Evolutionary conservation across 2,113 vertebrate genomes (phyloP).

Genomic region (Ophthalmolycus amberensis): DNA sequence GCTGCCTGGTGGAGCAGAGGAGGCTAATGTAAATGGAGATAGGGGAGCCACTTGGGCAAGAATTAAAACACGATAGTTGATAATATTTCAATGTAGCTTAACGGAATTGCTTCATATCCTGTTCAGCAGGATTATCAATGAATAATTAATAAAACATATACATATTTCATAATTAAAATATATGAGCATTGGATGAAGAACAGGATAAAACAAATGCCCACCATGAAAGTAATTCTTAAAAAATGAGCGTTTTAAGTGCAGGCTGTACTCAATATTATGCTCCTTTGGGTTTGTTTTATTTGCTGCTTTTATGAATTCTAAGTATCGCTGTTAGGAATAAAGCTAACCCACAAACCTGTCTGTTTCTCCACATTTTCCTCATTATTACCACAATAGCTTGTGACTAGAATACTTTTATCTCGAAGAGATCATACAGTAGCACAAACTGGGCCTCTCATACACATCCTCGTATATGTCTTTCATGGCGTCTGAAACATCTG

Average conservation of each 20-base stretch:
- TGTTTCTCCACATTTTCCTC: conserved; percentile 5
- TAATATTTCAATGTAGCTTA: conserved; percentile 76
- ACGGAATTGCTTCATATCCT: conserved; percentile 64
- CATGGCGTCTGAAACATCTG: conserved; percentile 22
- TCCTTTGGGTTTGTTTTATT: conserved; percentile 2
- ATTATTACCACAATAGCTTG: not conserved
- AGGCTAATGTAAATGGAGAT: conserved; percentile 73
- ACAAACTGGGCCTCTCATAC: conserved; percentile 21
- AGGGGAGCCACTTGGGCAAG: conserved; percentile 76
- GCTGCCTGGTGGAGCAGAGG: conserved; percentile 70
- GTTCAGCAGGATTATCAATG: conserved; percentile 69
- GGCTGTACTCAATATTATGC: not conserved
- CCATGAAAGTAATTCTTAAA: not conserved
- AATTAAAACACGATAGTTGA: conserved; percentile 81
- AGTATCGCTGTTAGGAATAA: not conserved
- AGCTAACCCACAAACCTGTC: not conserved
- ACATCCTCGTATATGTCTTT: conserved; percentile 24
- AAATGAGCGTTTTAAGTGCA: not conserved
- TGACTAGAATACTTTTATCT: conserved; percentile 2
- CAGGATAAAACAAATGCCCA: conserved; percentile 14
- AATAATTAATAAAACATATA: conserved; percentile 64
- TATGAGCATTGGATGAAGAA: conserved; percentile 6
- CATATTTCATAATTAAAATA: conserved; percentile 53
- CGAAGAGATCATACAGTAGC: conserved; percentile 4
- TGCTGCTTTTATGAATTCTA: conserved; percentile 9